Evolutionary conservation across 2,797 vertebrate species (phyloP).

Genomic region (Galagoides demidoff): DNA sequence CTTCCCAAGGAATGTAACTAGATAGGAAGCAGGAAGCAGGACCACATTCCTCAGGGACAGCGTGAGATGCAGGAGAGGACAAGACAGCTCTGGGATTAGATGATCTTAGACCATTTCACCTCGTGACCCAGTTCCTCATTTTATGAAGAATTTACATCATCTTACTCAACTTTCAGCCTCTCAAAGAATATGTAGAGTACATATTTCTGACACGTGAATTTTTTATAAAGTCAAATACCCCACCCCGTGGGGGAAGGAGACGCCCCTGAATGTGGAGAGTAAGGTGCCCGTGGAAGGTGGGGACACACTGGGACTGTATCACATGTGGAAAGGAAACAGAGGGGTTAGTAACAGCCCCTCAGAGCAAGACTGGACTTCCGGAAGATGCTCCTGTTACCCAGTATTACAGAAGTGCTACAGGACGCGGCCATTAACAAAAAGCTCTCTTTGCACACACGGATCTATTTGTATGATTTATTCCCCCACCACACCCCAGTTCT

Average conservation of each 20-base stretch:
- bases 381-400: neutral
- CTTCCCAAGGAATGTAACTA: neutral
- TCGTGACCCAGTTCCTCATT: neutral
- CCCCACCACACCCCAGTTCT: constrained; percentile 44
- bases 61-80: neutral
- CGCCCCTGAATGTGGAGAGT: neutral
- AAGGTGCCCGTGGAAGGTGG: neutral
- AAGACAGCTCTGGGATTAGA: neutral
- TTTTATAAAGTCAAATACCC: constrained; percentile 19
- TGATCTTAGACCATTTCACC: neutral
- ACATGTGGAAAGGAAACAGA: neutral
- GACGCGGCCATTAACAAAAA: constrained; percentile 49
- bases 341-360: rapidly evolving
- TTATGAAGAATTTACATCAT: neutral
- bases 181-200: neutral
- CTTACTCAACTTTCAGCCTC: neutral
- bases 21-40: neutral
- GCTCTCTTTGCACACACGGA: constrained; percentile 54
- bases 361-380: neutral
- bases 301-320: neutral
- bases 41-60: neutral
- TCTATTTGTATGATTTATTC: constrained; percentile 17
- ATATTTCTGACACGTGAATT: neutral
- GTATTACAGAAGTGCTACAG: constrained; percentile 16
- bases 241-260: neutral